phyloP scores from a whole-genome alignment of 2,888 invertebrate species.

The Caenorhabditis sp. region DNA sequence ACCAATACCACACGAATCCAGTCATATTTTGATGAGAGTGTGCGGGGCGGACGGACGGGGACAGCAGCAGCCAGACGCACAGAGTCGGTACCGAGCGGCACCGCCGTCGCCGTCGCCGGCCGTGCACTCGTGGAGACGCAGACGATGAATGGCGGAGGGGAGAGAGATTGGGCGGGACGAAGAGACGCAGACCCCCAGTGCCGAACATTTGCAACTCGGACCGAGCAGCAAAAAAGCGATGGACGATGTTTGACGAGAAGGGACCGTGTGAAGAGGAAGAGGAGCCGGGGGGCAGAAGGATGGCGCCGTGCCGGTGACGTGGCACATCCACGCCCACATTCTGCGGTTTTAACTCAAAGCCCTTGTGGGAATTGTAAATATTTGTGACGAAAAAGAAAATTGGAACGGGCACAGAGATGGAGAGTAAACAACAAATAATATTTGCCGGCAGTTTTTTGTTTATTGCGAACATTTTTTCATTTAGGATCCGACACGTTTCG shows the following conservation, averaged over 20 bases:
- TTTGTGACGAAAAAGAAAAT: slow-evolving; percentile 20
- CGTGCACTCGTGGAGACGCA: slow-evolving; percentile 25
- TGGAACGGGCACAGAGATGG: slow-evolving; percentile 16
- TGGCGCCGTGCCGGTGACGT: not conserved
- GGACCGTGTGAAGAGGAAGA: not conserved
- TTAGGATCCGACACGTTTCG: slow-evolving; percentile 65
- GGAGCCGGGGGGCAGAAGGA: slow-evolving; percentile 1
- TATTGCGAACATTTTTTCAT: slow-evolving; percentile 25
- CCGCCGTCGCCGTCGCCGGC: slow-evolving; percentile 30
- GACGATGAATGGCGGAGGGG: not conserved
- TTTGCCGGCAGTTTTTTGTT: slow-evolving; percentile 5
- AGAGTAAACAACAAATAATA: slow-evolving; percentile 27
- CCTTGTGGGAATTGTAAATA: too few species aligned
- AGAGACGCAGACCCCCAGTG: slow-evolving; percentile 21
- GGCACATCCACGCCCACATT: not conserved
- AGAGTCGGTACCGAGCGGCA: slow-evolving; percentile 51
- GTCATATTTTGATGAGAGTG: slow-evolving; percentile 38
- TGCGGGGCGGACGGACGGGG: slow-evolving; percentile 29
- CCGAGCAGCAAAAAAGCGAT: slow-evolving; percentile 16
- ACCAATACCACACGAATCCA: slow-evolving; percentile 6
- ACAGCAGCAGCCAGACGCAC: slow-evolving; percentile 41
- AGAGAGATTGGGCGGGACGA: slow-evolving; percentile 9
- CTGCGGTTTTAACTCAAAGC: not conserved
- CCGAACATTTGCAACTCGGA: slow-evolving; percentile 36
- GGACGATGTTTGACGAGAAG: slow-evolving; percentile 9